Evolutionary conservation across 2,888 invertebrate genomes (phyloP), one percentile per base, ranked within the genome.

Genomic region (Octonoba sinensis): DNA sequence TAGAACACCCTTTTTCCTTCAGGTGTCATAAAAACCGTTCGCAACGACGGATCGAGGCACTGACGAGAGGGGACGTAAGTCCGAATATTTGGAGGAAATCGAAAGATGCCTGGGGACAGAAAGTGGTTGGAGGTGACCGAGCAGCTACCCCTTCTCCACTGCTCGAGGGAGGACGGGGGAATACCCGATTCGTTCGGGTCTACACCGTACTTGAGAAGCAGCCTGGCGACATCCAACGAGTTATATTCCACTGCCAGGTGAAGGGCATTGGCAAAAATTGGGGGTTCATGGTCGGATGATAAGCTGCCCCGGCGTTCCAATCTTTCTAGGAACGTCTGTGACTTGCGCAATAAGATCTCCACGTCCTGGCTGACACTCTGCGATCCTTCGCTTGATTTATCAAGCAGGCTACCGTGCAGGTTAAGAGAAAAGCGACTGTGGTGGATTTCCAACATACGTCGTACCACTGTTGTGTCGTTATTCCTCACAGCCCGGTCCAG

Each of bases 241-340:
- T 90, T 90, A 86, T 91, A 89, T 84, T 91, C 90, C 66, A 92
- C 90, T n/a, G 91, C 91, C 85, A 90, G 87, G 87, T 92, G 91
- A 24, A 91, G 87, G 54, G 91, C 90, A 86, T 90, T 90, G 82
- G 88, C 88, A 87, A 91, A 91, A 75, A 91, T 89, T 64, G 89
- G 87, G 56, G 88, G 87, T 49, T 88, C 88, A 20, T 65, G 75
- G 8, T 72, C 82, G n/a, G 73, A 57, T 20, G 85, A 62, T 87
- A 88, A 6, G 87, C 86, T 87, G 77, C 87, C 87, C 73, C 88
- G 86, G 70, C 87, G 85, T 79, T 87, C 86, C 83, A 86, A 87
- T 83, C 87, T 86, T 67, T 89, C 88, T 47, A 88, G 86, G 22
- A 88, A 86, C 15, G 88, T 88, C 84, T 88, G 88, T 67, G 88